Evolutionary conservation across 1,140 invertebrate species (phyloP).

Genomic region (Drosophila melanica): DNA sequence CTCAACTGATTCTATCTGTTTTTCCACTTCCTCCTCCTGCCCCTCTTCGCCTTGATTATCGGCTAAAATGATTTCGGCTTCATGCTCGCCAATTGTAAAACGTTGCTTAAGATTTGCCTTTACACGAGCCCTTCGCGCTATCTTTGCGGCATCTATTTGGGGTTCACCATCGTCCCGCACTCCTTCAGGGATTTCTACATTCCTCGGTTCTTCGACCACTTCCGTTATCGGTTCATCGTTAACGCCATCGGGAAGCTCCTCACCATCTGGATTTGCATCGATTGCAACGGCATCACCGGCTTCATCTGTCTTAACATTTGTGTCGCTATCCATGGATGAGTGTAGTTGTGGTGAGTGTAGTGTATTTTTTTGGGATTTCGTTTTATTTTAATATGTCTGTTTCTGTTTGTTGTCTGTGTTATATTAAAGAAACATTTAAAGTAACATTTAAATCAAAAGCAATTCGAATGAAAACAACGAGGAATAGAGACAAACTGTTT

Average conservation of each 20-base stretch:
- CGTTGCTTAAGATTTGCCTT: neutral
- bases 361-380: neutral
- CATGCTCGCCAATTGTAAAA: neutral
- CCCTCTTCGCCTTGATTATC: neutral
- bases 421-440: neutral
- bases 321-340: neutral
- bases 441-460: neutral
- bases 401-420: constrained; percentile 3
- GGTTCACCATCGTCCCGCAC: neutral
- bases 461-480: neutral
- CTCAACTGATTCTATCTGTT: neutral
- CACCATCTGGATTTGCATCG: too few relatives aligned
- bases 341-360: neutral
- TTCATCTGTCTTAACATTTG: too few relatives aligned
- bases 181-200: too few relatives aligned
- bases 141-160: neutral
- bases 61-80: neutral
- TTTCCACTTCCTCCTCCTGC: neutral
- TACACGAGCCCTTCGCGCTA: neutral
- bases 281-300: too few relatives aligned
- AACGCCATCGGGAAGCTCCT: too few relatives aligned
- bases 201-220: too few relatives aligned
- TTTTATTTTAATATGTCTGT: neutral
- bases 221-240: too few relatives aligned
- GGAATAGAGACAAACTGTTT: too few relatives aligned